Evolutionary conservation across 2,113 vertebrate species (phyloP).

Genomic region (Montifringilla adamsi): DNA sequence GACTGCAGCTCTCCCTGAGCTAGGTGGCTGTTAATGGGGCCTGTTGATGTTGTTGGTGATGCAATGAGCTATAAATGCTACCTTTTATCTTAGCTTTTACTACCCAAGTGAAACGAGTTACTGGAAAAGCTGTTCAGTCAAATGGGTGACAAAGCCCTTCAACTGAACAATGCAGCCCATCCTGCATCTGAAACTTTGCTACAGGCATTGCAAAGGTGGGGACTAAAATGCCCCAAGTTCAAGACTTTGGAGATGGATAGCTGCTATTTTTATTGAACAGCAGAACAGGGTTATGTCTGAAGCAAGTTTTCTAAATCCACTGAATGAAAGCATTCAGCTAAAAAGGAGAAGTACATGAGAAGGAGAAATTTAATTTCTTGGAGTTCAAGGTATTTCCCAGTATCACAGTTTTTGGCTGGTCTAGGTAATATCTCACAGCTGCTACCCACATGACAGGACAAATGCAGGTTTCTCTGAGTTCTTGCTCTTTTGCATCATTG

Average conservation of each 20-base stretch:
- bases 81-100: conserved; percentile 66
- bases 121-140: conserved; percentile 65
- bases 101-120: conserved; percentile 65
- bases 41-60: neutral
- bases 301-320: neutral
- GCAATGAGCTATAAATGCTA: conserved; percentile 56
- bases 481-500: neutral
- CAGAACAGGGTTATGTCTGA: neutral
- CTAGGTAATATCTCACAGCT: neutral
- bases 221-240: neutral
- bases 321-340: neutral
- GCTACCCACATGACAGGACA: neutral
- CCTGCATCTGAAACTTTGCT: conserved; percentile 17
- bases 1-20: conserved; percentile 33
- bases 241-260: neutral
- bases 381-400: neutral
- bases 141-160: conserved; percentile 16
- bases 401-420: neutral
- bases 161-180: neutral
- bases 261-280: neutral
- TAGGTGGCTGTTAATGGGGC: conserved; percentile 44
- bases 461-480: neutral
- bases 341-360: neutral
- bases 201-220: neutral
- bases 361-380: neutral